Evolutionary conservation across 2,113 vertebrate species (phyloP).

Genomic region (Scomber colias): DNA sequence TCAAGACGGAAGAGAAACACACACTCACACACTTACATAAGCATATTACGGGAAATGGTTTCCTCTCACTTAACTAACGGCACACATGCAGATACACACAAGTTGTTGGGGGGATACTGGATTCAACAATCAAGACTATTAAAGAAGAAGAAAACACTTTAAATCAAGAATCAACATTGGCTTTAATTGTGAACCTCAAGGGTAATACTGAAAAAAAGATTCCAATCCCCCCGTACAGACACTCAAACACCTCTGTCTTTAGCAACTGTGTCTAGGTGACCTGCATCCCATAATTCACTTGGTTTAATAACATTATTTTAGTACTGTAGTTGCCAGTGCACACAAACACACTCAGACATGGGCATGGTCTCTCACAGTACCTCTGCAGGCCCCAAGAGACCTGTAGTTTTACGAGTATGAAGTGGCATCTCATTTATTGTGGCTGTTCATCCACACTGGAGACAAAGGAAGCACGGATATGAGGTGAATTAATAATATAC

Average conservation of each 20-base stretch:
- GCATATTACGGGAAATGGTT: background rate
- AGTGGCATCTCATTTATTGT: constrained; percentile 61
- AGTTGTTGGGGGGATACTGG: no score
- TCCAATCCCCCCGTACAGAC: background rate
- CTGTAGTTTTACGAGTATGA: constrained; percentile 29
- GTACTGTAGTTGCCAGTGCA: constrained; percentile 14
- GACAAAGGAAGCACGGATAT: constrained; percentile 3
- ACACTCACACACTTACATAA: background rate
- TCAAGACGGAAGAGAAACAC: background rate
- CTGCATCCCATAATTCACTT: constrained; percentile 56
- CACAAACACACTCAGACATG: constrained; percentile 36
- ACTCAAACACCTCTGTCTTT: constrained; percentile 19
- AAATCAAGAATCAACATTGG: background rate
- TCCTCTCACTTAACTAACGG: background rate
- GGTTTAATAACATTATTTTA: constrained; percentile 59
- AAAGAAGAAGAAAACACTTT: background rate
- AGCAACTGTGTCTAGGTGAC: constrained; percentile 47
- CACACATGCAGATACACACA: background rate
- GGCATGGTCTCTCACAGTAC: constrained; percentile 21
- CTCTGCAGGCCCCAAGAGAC: constrained; percentile 37
- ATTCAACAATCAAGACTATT: background rate
- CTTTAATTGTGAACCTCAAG: background rate
- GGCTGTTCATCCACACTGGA: constrained; percentile 33
- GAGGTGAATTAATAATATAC: constrained; percentile 20
- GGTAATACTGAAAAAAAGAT: background rate